A percentile compares a stretch with the other conserved stretches of the same genome.
Evolutionary conservation across 1,140 invertebrate species (phyloP).

Genomic region (Sycophaga agraensis): DNA sequence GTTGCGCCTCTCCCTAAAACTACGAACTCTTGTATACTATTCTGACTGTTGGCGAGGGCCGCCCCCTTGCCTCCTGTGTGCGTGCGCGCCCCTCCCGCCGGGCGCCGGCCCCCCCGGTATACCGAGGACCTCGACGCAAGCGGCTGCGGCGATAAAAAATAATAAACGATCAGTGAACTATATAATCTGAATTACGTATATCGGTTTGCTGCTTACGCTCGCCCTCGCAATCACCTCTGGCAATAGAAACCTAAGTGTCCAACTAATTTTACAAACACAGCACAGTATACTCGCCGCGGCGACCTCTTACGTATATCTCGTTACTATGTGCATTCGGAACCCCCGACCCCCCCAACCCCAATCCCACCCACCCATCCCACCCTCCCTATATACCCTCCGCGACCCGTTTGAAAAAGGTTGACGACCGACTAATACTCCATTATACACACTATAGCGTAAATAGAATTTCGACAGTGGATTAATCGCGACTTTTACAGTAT

Average conservation of each 20-base stretch:
- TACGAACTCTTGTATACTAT: no score
- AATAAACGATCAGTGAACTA: neutral
- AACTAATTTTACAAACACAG: slow-evolving; percentile 60
- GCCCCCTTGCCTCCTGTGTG: no score
- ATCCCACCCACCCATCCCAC: neutral
- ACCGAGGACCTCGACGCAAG: no score
- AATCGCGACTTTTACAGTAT: slow-evolving; percentile 24
- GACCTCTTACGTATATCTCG: slow-evolving; percentile 19
- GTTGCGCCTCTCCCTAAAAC: no score
- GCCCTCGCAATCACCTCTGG: neutral
- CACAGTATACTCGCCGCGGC: slow-evolving; percentile 53
- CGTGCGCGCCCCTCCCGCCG: no score
- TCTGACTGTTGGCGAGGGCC: no score
- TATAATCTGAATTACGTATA: slow-evolving; percentile 46
- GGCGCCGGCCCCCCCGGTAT: no score
- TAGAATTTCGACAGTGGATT: neutral
- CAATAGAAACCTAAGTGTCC: slow-evolving; percentile 42
- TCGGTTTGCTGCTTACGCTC: slow-evolving; percentile 29
- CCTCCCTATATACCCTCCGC: slow-evolving; percentile 6
- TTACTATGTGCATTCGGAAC: slow-evolving; percentile 1
- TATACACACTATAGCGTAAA: slow-evolving; percentile 8
- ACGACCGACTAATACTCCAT: slow-evolving; percentile 4
- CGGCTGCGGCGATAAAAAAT: neutral
- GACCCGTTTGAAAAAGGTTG: slow-evolving; percentile 10
- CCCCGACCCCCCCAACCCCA: neutral